Conservation (phyloP, 2,797 vertebrate genomes). For the Peromyscus eremicus region DNA sequence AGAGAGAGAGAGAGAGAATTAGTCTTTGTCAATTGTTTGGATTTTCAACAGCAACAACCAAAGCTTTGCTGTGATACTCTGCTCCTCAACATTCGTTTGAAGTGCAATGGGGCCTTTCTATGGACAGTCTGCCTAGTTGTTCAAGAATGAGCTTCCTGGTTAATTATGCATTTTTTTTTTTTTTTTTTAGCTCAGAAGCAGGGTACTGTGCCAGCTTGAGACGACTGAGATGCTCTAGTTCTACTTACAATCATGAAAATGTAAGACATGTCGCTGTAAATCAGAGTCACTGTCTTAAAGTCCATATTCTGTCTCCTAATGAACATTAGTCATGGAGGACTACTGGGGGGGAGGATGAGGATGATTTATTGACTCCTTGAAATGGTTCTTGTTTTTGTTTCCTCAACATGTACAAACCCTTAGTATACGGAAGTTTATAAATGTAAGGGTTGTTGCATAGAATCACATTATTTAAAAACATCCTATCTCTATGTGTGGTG, state of each 20-base stretch:
- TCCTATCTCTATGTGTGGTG: too few species aligned
- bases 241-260: slow-evolving; percentile 38
- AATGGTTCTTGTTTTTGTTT: slow-evolving; percentile 2
- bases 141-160: slow-evolving; percentile 17
- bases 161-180: slow-evolving; percentile 69
- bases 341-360: background rate
- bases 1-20: background rate
- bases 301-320: background rate
- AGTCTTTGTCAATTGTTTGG: slow-evolving; percentile 1
- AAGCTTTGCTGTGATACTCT: background rate
- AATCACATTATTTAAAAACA: background rate
- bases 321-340: background rate
- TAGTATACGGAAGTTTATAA: background rate
- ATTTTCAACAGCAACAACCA: background rate
- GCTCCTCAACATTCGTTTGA: slow-evolving; percentile 47
- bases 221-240: slow-evolving; percentile 24
- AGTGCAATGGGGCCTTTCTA: background rate
- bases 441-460: background rate
- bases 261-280: background rate
- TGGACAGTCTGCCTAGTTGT: slow-evolving; percentile 30
- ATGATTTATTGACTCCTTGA: background rate
- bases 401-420: background rate
- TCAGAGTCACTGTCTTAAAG: background rate
- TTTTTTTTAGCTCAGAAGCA: slow-evolving; percentile 13
- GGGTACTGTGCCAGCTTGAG: background rate